A percentile compares a stretch with the other conserved stretches of the same genome.
Conservation (phyloP, 2,113 vertebrate genomes). For the Anguilla rostrata region DNA sequence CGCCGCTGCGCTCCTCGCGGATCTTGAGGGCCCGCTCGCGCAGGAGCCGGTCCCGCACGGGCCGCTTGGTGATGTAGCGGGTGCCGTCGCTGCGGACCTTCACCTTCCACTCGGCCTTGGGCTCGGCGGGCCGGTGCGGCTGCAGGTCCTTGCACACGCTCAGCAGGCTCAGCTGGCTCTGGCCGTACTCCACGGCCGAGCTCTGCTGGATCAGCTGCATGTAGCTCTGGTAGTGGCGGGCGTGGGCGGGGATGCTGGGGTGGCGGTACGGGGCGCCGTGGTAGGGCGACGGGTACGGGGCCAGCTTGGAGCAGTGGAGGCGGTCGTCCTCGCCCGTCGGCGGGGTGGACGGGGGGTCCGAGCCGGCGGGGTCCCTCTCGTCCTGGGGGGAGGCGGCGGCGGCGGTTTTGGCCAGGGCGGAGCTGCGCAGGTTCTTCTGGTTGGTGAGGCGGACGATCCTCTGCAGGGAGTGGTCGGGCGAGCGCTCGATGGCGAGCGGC, state of each 20-base stretch:
- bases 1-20: conserved; percentile 88
- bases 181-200: conserved; percentile 89
- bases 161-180: conserved; percentile 90
- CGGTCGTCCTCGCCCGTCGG: conserved; percentile 61
- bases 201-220: conserved; percentile 95
- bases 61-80: conserved; percentile 93
- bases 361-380: conserved; percentile 70
- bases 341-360: conserved; percentile 49
- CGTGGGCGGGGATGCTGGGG: conserved; percentile 82
- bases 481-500: conserved; percentile 78
- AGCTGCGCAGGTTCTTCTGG: conserved; percentile 83
- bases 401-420: conserved; percentile 61
- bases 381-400: conserved; percentile 65
- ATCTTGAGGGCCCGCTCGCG: conserved; percentile 94
- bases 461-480: conserved; percentile 88
- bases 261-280: conserved; percentile 83
- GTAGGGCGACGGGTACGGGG: conserved; percentile 86
- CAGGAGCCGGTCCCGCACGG: conserved; percentile 89
- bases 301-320: conserved; percentile 40
- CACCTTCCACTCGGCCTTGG: conserved; percentile 98
- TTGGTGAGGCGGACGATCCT: conserved; percentile 87
- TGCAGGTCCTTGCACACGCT: conserved; percentile 82
- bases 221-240: conserved; percentile 94
- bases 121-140: conserved; percentile 65
- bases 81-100: conserved; percentile 93